These are phyloP conservation scores for Chromis chromis DNA, from an alignment of 2,797 vertebrate genomes.

Conservation along the genomic window DNA sequence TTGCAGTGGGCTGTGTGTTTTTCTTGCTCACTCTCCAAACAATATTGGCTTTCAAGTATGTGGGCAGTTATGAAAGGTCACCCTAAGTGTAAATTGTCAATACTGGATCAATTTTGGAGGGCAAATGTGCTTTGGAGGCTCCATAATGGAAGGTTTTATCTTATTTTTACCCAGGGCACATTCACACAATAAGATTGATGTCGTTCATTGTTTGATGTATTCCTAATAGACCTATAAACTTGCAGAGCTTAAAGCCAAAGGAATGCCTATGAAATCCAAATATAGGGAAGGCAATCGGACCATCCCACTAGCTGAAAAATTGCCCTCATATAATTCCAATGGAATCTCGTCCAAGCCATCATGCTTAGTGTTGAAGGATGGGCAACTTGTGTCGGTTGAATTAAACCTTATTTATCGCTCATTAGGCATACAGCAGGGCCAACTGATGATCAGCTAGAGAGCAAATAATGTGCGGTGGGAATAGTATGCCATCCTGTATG, in stretches of 20 bases:
- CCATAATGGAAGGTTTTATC: slow-evolving; percentile 85
- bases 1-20: slow-evolving; percentile 64
- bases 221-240: slow-evolving; percentile 87
- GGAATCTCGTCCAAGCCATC: slow-evolving; percentile 78
- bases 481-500: slow-evolving; percentile 70
- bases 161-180: slow-evolving; percentile 83
- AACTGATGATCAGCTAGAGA: slow-evolving; percentile 75
- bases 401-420: slow-evolving; percentile 82
- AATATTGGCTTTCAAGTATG: slow-evolving; percentile 80
- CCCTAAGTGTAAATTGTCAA: slow-evolving; percentile 86
- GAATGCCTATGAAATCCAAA: slow-evolving; percentile 79
- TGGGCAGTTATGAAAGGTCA: slow-evolving; percentile 85
- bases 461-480: slow-evolving; percentile 78
- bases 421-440: slow-evolving; percentile 77
- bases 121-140: slow-evolving; percentile 84
- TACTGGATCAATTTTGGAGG: slow-evolving; percentile 82
- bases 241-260: slow-evolving; percentile 78
- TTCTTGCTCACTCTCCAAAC: slow-evolving; percentile 68
- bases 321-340: slow-evolving; percentile 83
- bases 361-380: slow-evolving; percentile 80
- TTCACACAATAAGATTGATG: slow-evolving; percentile 83
- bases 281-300: slow-evolving; percentile 68
- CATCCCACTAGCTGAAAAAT: slow-evolving; percentile 81
- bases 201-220: slow-evolving; percentile 83
- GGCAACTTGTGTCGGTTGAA: slow-evolving; percentile 75